Base-by-base conservation (phyloP, 2,888 invertebrate species). In the Tuberolachnus salignus region DNA sequence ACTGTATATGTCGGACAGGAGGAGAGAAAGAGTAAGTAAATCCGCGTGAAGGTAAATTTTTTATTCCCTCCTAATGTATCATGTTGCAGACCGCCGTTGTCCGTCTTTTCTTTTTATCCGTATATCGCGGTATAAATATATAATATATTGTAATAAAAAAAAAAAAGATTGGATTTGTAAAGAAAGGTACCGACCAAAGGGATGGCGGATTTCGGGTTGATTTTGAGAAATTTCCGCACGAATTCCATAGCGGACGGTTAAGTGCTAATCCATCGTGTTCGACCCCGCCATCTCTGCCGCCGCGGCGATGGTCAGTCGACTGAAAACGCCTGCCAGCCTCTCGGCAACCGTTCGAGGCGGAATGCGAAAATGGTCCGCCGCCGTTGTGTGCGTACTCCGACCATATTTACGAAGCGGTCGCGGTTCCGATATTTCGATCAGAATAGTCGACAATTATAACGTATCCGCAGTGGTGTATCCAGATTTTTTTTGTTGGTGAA, bases 191-290 rank as follows among this genome's bases (percentile, higher is more conserved):
- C n/a, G 19, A 53, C 6, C 16, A 42, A 34, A 34, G 44, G 6
- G 11, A 14, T 9, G 21, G 34, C 51, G 42, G 51, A 26, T 42
- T 72, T 72, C 26, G 59, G 49, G 49, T 72, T 61, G 61, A 49
- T 51, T 74, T 74, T 64, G 74, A 74, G 53, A n/a, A 63, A 64
- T 74, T 74, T 74, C 44, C 74, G 53, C 42, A 13, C 23, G 44
- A 10, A 34, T 51, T 64, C 23, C 23, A 55, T 74, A 63, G 61
- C 34, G 42, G 44, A 55, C 23, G 61, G 72, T 64, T 44, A 64
- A 64, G 74, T 74, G 64, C 64, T 74, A 74, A 64, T 74, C 34
- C 64, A 55, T 74, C 53, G 74, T 34, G 34, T 64, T 42, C 42
- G 42, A 53, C 42, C n/a, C 42, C n/a, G 21, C 44, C 3, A 14